phyloP scores from a whole-genome alignment of 2,797 vertebrate genomes.

The Sebastes matsubarae region DNA sequence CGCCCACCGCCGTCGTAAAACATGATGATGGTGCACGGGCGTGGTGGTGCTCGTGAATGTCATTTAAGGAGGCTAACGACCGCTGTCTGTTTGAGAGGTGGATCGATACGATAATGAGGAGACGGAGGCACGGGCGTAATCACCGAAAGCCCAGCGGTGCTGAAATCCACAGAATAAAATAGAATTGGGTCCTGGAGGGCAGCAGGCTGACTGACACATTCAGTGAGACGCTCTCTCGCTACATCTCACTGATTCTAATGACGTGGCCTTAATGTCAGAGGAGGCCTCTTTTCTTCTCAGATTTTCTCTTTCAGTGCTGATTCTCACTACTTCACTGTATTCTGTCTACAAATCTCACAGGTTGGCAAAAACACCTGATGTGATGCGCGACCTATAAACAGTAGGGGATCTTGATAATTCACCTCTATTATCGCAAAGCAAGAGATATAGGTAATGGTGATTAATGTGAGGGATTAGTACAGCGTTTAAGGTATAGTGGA shows the following conservation, averaged over 20 bases:
- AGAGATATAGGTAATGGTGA: constrained; percentile 27
- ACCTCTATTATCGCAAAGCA: constrained; percentile 9
- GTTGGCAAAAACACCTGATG: background rate
- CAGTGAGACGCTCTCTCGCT: constrained; percentile 1
- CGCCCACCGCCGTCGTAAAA: constrained; percentile 19
- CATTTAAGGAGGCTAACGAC: constrained; percentile 52
- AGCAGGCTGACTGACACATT: constrained; percentile 49
- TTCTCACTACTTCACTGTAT: background rate
- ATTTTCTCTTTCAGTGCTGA: background rate
- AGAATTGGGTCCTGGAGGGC: constrained; percentile 34
- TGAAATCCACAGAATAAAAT: constrained; percentile 64
- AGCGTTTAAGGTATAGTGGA: constrained; percentile 45
- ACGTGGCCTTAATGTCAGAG: constrained; percentile 29
- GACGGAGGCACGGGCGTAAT: constrained; percentile 52
- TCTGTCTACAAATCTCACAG: background rate
- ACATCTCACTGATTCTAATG: constrained; percentile 42
- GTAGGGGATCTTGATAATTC: constrained; percentile 4
- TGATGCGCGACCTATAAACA: background rate
- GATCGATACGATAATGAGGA: constrained; percentile 72
- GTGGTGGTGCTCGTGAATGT: constrained; percentile 44
- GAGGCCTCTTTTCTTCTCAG: background rate
- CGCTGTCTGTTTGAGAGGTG: constrained; percentile 55
- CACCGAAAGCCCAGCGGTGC: constrained; percentile 56
- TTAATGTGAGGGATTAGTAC: constrained; percentile 50
- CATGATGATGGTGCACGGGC: constrained; percentile 57